Evolutionary conservation across 2,888 invertebrate species (phyloP).

Genomic region (Heliconius ismenius): DNA sequence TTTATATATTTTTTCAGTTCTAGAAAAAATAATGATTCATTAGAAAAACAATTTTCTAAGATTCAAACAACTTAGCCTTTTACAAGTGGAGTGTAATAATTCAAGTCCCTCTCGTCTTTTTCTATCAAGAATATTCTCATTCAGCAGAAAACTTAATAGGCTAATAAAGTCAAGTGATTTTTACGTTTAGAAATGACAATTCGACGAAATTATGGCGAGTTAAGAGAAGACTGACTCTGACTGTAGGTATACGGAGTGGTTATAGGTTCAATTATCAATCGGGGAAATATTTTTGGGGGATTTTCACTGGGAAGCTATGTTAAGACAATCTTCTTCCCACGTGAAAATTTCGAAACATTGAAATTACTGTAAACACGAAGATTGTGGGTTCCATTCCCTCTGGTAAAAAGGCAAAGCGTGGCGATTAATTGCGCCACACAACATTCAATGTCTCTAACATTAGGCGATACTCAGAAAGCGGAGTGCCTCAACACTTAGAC

Average conservation of each 20-base stretch:
- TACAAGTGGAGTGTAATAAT: slow-evolving; percentile 12
- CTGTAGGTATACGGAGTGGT: neutral
- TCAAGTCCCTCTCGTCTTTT: slow-evolving; percentile 9
- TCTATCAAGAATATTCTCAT: slow-evolving; percentile 11
- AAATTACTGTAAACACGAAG: too few species aligned
- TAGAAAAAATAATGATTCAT: neutral
- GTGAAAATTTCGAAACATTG: too few species aligned
- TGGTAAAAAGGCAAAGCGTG: neutral
- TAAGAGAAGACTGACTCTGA: too few species aligned
- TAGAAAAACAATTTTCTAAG: slow-evolving; percentile 11
- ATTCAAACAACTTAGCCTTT: neutral
- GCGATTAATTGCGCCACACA: neutral
- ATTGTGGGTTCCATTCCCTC: too few species aligned
- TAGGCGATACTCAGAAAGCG: neutral
- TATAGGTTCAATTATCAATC: neutral
- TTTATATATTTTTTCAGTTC: neutral
- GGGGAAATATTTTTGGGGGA: neutral
- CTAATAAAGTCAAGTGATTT: slow-evolving; percentile 21
- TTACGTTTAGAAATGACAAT: neutral
- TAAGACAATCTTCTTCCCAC: too few species aligned
- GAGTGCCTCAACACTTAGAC: neutral
- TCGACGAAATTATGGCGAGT: too few species aligned
- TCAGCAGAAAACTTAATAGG: slow-evolving; percentile 21
- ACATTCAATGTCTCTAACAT: neutral
- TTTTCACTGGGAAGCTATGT: too few species aligned